Base-by-base conservation (phyloP, 2,113 vertebrate species). In the Prionailurus bengalensis region DNA sequence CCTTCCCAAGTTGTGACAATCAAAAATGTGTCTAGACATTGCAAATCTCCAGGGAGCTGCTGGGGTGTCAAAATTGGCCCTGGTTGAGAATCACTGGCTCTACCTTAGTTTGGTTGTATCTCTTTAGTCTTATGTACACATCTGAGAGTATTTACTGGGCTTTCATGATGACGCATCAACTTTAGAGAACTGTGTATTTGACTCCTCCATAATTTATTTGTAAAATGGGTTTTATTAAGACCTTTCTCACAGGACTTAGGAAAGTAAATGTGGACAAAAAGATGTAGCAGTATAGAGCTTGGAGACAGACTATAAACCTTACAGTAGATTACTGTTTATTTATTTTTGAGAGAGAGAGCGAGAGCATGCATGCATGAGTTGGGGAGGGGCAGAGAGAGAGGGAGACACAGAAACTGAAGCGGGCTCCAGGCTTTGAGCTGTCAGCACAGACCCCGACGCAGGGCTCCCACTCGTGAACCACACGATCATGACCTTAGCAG, bases 41-140 rank as follows among this genome's bases (percentile, higher is more conserved):
- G 7, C 12, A 48, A n/a, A 42, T 86, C 23, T 25, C 66, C 15
- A 11, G 33, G 33, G 27, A 9, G 5, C 33, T 11, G 4, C 1
- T 0, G 19, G 6, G 23, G 2, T n/a, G 4, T 82, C 13, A 14
- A 16, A 42, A 23, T 0, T n/a, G 45, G 36, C 6, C 6, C 8
- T 66, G 9, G 2, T 65, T 55, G 16, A 82, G 39, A 79, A 91
- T 66, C 51, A 5, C 1, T 31, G 7, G 29, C 7, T 82, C 48
- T 83, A 0, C 1, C 0, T 78, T 58, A 13, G 27, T 71, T 84
- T 71, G 53, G 16, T 39, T 85, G 19, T 25, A 0, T 53, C 14
- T 92, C 81, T 89, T 53, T 10, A 6, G 9, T 23, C 1, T 73
- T 66, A 58, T 11, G 5, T 70, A 51, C 29, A 51, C 27, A 36